Evolutionary conservation across 64 coral and sea anemone genomes (phyloP), one percentile per base, ranked within the genome.

Genomic region (Porites lutea): DNA sequence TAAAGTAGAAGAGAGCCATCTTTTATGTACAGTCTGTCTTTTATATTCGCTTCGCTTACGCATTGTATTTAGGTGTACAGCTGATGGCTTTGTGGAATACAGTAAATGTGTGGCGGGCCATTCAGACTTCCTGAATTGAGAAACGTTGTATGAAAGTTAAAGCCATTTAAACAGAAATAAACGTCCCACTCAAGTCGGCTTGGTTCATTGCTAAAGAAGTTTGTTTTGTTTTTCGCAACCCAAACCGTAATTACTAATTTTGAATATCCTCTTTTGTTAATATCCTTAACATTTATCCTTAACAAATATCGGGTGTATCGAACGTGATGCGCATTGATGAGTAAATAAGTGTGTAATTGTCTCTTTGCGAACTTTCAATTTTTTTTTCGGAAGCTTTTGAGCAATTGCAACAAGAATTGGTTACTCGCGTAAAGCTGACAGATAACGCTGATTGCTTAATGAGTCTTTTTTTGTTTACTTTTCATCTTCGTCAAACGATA

Each of bases 391-490:
- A 18, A 82, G 59, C 59, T 82, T 82, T 82, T 78, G 75, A 55
- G 75, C 18, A 78, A 78, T 78, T 78, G 73, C 47, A 55, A 55
- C 52, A 4, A 19, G 52, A 78, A 78, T 78, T 78, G 49, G 75
- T 54, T 78, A 23, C 75, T 78, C 57, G 48, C 58, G 45, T 48
- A 48, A 82, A 82, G 60, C 43, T 82, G 79, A 65, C 14, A 22
- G 61, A 68, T 67, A 84, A 65, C 48, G 62, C 63, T 51, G 61
- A 68, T 48, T 68, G 62, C 67, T 60, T 84, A 69, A 84, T 23
- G 46, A 84, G 62, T 20, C 18, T 69, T 45, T 82, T 37, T 47
- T 68, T 84, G 81, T 84, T 84, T 68, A 84, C 62, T 51, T 84
- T 84, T 52, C 15, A 84, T 84, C 14, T 46, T 69, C 63, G 44